phyloP scores from a whole-genome alignment of 2,888 invertebrate species.

The Ametastegia equiseti region DNA sequence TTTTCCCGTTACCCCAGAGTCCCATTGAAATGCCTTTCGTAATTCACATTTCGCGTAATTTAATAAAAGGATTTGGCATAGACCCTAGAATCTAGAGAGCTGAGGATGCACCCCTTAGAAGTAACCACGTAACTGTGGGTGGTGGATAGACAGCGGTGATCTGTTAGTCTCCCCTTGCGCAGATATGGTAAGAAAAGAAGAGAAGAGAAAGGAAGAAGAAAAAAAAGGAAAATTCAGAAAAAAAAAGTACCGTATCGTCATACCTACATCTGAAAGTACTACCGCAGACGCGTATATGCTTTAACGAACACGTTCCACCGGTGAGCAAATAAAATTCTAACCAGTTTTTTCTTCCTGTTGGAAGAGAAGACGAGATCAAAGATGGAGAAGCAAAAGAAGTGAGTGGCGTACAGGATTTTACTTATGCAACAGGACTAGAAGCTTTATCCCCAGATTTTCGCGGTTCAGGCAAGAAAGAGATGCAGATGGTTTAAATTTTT shows the following conservation, averaged over 20 bases:
- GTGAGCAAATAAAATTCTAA: conserved; percentile 19
- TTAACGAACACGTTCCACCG: conserved; percentile 16
- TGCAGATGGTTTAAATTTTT: conserved; percentile 40
- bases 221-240: too few species aligned
- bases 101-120: conserved; percentile 40
- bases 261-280: conserved; percentile 14
- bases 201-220: too few species aligned
- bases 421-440: conserved; percentile 40
- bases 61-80: conserved; percentile 42
- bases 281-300: conserved; percentile 25
- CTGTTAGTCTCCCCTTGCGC: conserved; percentile 20
- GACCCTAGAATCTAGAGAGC: conserved; percentile 24
- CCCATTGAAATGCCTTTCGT: conserved; percentile 39
- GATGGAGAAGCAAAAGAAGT: conserved; percentile 15
- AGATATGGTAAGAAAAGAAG: conserved; percentile 17
- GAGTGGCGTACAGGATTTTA: conserved; percentile 31
- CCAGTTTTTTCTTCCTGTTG: not conserved
- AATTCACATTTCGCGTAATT: conserved; percentile 44
- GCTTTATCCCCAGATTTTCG: conserved; percentile 41
- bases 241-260: not conserved
- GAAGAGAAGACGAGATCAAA: conserved; percentile 18
- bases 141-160: conserved; percentile 23
- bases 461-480: conserved; percentile 34
- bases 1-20: conserved; percentile 34
- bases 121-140: conserved; percentile 28